Percentiles rank a stretch among this genome's conserved stretches.
Evolutionary conservation across 2,888 invertebrate genomes (phyloP).

Genomic region (Caenorhabditis japonica): DNA sequence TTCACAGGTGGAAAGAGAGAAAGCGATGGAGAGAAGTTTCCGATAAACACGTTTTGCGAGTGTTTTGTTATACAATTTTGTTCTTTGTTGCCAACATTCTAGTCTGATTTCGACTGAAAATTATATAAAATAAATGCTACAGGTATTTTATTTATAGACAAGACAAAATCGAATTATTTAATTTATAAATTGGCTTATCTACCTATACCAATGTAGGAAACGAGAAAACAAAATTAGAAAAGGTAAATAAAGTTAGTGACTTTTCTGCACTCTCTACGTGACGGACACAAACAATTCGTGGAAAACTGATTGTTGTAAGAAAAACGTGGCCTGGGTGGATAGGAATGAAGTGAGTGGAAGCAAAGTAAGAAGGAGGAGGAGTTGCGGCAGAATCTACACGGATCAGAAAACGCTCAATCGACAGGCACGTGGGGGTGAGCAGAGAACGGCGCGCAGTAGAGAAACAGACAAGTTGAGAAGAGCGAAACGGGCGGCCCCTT

Average conservation of each 20-base stretch:
- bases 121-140: too few relatives aligned
- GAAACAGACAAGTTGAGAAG: conserved; percentile 31
- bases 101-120: too few relatives aligned
- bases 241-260: too few relatives aligned
- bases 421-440: conserved; percentile 50
- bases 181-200: too few relatives aligned
- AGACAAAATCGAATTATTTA: too few relatives aligned
- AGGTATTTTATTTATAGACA: too few relatives aligned
- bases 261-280: too few relatives aligned
- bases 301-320: too few relatives aligned
- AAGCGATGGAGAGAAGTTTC: conserved; percentile 27
- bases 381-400: conserved; percentile 25
- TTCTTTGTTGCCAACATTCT: conserved; percentile 22
- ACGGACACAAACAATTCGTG: too few relatives aligned
- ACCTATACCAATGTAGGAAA: too few relatives aligned
- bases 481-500: conserved; percentile 28
- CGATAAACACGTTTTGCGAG: conserved; percentile 22
- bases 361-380: conserved; percentile 18
- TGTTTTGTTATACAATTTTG: conserved; percentile 30
- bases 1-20: conserved; percentile 1
- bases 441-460: conserved; percentile 38
- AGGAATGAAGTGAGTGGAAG: conserved; percentile 18
- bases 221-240: too few relatives aligned
- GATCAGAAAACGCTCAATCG: conserved; percentile 51
- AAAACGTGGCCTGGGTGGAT: not conserved